These are phyloP conservation scores for Suillia variegata DNA, from an alignment of 2,888 invertebrate genomes.

Conservation along the genomic window DNA sequence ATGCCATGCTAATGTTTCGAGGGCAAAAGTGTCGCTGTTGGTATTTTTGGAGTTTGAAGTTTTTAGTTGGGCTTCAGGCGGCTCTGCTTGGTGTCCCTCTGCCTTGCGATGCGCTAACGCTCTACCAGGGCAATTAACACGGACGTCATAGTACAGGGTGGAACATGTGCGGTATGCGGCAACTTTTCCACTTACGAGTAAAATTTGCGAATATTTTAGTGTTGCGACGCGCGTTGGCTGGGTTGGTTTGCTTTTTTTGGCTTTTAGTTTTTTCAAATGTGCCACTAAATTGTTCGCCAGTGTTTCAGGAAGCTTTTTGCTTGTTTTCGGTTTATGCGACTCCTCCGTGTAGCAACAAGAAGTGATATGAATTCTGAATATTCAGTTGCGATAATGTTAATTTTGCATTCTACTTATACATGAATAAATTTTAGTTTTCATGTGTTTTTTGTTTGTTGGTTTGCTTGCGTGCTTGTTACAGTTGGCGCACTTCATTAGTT, in stretches of 20 bases:
- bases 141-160: background rate
- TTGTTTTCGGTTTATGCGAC: background rate
- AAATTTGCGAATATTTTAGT: background rate
- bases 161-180: no score
- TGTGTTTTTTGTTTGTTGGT: no score
- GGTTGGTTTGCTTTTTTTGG: background rate
- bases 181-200: background rate
- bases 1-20: no score
- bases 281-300: background rate
- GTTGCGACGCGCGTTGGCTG: background rate
- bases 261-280: no score
- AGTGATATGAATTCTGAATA: background rate
- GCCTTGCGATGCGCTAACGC: background rate
- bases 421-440: constrained; percentile 1
- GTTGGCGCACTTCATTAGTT: no score
- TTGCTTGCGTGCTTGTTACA: no score
- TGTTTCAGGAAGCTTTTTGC: background rate
- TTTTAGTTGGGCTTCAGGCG: no score
- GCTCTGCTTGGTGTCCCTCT: no score
- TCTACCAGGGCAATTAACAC: background rate
- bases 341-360: background rate
- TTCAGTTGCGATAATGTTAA: background rate
- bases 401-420: background rate
- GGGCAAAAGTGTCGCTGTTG: no score
- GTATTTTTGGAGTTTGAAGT: no score